Evolutionary conservation across 1,140 invertebrate genomes (phyloP), one percentile per base, ranked within the genome.

Genomic region (Archivesica marissinica): DNA sequence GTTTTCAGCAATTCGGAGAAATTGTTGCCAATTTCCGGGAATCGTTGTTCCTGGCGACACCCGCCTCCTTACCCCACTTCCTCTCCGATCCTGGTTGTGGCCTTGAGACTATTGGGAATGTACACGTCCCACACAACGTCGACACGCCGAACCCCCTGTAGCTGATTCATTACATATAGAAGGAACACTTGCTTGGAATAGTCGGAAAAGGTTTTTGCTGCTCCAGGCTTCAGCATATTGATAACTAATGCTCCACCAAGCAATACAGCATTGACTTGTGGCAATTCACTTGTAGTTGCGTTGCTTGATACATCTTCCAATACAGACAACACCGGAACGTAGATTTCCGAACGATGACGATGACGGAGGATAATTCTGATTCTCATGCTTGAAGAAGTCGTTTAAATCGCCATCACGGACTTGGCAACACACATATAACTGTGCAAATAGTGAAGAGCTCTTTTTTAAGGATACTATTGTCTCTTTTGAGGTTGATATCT

Each of bases 381-480:
- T 85, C 70, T 81, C 80, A 70, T 87, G 81, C 30, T 41, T 54
- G 38, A 87, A 87, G 30, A 87, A 87, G 3, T 76, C 66, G n/a
- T 85, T n/a, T n/a, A 87, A n/a, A 56, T 87, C 59, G 17, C 80
- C 64, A 39, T 85, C 28, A 28, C 86, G 28, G n/a, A n/a, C n/a
- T n/a, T n/a, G n/a, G n/a, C n/a, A n/a, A n/a, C n/a, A n/a, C n/a
- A n/a, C n/a, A n/a, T n/a, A n/a, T n/a, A 1, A 61, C 25, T 52
- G 84, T 72, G 50, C 72, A 85, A n/a, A 66, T 56, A 70, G 68
- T 20, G n/a, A n/a, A n/a, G n/a, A n/a, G n/a, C n/a, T n/a, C n/a
- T n/a, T n/a, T n/a, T n/a, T n/a, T n/a, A n/a, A n/a, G n/a, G n/a
- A n/a, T n/a, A n/a, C n/a, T n/a, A n/a, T n/a, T n/a, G n/a, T n/a